Evolutionary conservation across 2,888 invertebrate species (phyloP), one percentile per base, ranked within the genome.

Genomic region (Nomada lathburiana): DNA sequence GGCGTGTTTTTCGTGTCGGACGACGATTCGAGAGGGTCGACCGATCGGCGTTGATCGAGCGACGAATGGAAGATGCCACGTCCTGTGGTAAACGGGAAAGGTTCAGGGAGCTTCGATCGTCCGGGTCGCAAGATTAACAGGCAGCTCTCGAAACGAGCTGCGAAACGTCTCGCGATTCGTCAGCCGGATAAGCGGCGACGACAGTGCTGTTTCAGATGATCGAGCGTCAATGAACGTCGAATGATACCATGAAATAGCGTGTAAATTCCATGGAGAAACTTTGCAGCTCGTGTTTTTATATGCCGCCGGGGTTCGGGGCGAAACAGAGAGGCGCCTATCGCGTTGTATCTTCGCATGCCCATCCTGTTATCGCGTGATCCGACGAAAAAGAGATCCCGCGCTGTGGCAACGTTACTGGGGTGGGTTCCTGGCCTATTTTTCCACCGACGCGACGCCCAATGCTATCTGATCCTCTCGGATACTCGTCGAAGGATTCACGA

Each of bases 401-500:
- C 36, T 13, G 13, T 5, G 50, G 26, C 9, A 55, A 68, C 16
- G 26, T 68, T 62, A 53, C 53, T 11, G 59, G 50, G 74, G 18
- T 47, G n/a, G 16, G 55, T 44, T 36, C 23, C 47, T 63, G 53
- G 26, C 53, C 71, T 63, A 76, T 76, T 74, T 78, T 62, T 57
- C 26, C 23, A 11, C 23, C 2, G 20, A 16, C 36, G 3, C 67
- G 20, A 16, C n/a, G 23, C 36, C 44, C 20, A 47, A 62, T 60
- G 50, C 63, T 80, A 80, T 80, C 76, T 5, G 80, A 80, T 80
- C 67, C 64, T 71, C 55, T 69, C 76, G 63, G 71, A 44, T 47
- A 59, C 67, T 67, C 74, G 68, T 57, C 69, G 80, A 72, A 68
- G 76, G 76, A 80, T 76, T 71, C 67, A 67, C 71, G 80, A 76